Evolutionary conservation across 1,140 invertebrate species (phyloP), one percentile per base, ranked within the genome.

Genomic region (Tetramorium simillimum): DNA sequence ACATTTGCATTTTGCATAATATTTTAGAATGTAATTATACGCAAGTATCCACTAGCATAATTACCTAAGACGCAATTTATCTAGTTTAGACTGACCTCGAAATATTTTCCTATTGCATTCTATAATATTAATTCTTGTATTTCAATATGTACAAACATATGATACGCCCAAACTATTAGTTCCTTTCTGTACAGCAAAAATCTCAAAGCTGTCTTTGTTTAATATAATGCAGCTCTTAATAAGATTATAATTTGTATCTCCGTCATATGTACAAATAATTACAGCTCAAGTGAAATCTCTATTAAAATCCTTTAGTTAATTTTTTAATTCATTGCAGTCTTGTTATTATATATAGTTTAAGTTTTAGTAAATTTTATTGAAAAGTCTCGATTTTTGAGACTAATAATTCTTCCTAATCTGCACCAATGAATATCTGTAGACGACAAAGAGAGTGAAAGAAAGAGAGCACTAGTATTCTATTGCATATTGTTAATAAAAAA

Each of bases 1-100:
- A 21, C 51, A 46, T 37, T 69, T 76, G 37, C n/a, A 76, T 60
- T 53, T 81, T 70, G 49, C 78, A 81, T 81, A 81, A 81, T 81
- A 81, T 1, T 28, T 81, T 53, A 70, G 5, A 58, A 76, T 28
- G 18, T 70, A 81, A 81, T 21, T 21, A 56, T 10, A 56, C 16
- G 21, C 78, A 70, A 80, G n/a, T 69, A 80, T 81, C 18, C 46
- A n/a, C 53, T 56, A 70, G 65, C 37, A 56, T 70, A 81, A 81
- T 81, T 81, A 53, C 43, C 21, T 9, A 37, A 70, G 16, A 56
- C 16, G 18, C 21, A 58, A 69, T 43, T 40, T 70, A 58, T 81
- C 21, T 70, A 81, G 5, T 81, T 81, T 81, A 63, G 21, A 53
- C 3, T 56, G 70, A 51, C 7, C n/a, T 67, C 21, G 21, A 70